Evolutionary conservation across 2,888 invertebrate genomes (phyloP), one percentile per base, ranked within the genome.

Genomic region (Pollenia angustigena): DNA sequence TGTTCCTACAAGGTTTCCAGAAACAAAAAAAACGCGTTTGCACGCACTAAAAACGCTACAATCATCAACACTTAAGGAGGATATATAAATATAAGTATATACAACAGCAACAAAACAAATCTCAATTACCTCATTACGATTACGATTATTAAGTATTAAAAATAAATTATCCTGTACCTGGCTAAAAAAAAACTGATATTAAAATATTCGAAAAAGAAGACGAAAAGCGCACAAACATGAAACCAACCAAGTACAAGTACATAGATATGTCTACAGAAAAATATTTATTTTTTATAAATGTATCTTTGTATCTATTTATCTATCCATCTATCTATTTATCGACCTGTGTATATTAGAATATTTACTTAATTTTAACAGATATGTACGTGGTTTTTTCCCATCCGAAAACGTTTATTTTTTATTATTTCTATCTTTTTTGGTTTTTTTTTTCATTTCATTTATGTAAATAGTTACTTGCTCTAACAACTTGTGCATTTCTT

Each of bases 11-110:
- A 85, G 72, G 78, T 69, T 68, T 50, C 56, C 46, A 42, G 56
- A 58, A 74, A 48, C 7, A 72, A 48, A 71, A 40, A 60, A 71
- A 44, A 86, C 64, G 80, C 86, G 79, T 82, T 85, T 74, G 85
- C 79, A 52, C 81, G 85, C 85, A 68, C 54, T 81, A 85, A 85
- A 85, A 81, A 81, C 85, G 85, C 81, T 81, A 74, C 23, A 72
- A 48, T 52, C 32, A 58, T 40, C 72, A 48, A 23, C 6, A 56
- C n/a, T 42, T 18, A 44, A n/a, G 42, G 48, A 64, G 18, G 23
- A 4, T 32, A 32, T 32, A 32, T 32, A 32, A 0, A 6, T 32
- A 6, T 32, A 32, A 6, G 0, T 32, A 32, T 32, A 32, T 32
- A 32, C 32, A 75, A 48, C 18, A 58, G 16, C 9, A 72, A 81